Percentiles rank a stretch among this genome's conserved stretches.
These are phyloP conservation scores for Rhagophthalmus giganteus DNA, from an alignment of 2,888 invertebrate species.

Conservation along the genomic window DNA sequence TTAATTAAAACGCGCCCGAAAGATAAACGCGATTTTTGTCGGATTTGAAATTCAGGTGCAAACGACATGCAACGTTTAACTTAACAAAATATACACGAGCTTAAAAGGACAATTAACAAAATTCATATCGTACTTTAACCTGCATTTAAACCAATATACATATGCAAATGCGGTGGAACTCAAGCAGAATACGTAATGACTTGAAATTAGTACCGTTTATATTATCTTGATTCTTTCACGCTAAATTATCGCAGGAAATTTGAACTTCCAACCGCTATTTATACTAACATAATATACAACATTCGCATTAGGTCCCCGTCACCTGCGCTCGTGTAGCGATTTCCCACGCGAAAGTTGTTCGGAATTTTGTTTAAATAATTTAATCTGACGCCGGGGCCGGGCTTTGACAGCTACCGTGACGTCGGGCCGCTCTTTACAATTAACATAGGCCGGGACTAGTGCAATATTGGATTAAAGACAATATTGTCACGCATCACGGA, in stretches of 20 bases:
- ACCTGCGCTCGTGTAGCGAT: slow-evolving; percentile 3
- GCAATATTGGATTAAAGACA: slow-evolving; percentile 61
- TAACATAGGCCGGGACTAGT: slow-evolving; percentile 70
- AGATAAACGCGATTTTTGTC: slow-evolving; percentile 3
- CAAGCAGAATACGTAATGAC: slow-evolving; percentile 35
- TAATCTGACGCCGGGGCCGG: too few relatives aligned
- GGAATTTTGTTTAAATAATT: slow-evolving; percentile 1
- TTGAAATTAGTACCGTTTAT: slow-evolving; percentile 38
- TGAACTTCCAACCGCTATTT: slow-evolving; percentile 21
- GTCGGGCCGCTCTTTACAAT: too few relatives aligned
- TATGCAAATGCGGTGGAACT: slow-evolving; percentile 39
- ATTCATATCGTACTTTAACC: slow-evolving; percentile 31
- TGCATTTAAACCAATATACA: slow-evolving; percentile 34
- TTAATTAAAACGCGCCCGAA: too few relatives aligned
- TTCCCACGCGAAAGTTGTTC: slow-evolving; percentile 13
- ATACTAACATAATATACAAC: slow-evolving; percentile 20
- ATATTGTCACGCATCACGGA: slow-evolving; percentile 60
- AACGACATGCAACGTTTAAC: slow-evolving; percentile 2
- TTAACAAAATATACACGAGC: slow-evolving; percentile 3
- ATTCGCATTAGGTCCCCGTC: slow-evolving; percentile 7
- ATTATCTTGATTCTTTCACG: slow-evolving; percentile 39
- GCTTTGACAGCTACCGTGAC: too few relatives aligned
- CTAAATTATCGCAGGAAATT: slow-evolving; percentile 32
- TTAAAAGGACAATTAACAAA: slow-evolving; percentile 25
- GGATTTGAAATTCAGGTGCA: slow-evolving; percentile 9